Conservation (phyloP, 2,888 invertebrate genomes). For the Griposia aprilina region DNA sequence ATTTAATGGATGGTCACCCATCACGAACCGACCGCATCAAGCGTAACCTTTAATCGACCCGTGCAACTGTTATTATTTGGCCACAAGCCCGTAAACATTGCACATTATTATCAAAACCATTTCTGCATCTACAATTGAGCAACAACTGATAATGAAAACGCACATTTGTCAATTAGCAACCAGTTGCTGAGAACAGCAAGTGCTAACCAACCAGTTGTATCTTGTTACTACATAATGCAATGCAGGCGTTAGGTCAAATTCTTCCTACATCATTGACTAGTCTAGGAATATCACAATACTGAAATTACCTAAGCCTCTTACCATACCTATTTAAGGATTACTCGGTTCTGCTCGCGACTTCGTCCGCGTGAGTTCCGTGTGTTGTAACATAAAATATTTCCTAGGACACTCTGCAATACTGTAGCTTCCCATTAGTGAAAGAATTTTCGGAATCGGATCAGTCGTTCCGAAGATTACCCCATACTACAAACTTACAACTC, state of each 20-base stretch:
- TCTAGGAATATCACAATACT: conserved; percentile 2
- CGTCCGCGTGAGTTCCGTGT: too few relatives aligned
- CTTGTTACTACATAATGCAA: conserved; percentile 18
- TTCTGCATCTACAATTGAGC: conserved; percentile 6
- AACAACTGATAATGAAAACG: conserved; percentile 34
- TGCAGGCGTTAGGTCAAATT: conserved; percentile 17
- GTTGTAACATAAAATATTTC: not conserved
- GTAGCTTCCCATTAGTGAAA: not conserved
- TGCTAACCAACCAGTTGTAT: conserved; percentile 24
- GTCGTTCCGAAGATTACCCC: not conserved
- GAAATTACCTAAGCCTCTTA: not conserved
- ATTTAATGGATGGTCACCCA: not conserved
- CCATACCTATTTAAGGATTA: not conserved
- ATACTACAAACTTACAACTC: not conserved
- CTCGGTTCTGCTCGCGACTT: not conserved
- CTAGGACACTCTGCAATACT: too few relatives aligned
- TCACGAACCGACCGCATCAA: too few relatives aligned
- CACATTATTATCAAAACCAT: not conserved
- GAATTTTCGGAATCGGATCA: not conserved
- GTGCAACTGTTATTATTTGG: not conserved
- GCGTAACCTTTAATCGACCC: too few relatives aligned
- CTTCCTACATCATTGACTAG: conserved; percentile 1
- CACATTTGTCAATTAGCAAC: conserved; percentile 25
- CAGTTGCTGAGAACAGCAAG: conserved; percentile 14
- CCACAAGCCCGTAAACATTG: not conserved